Evolutionary conservation across 92 coral and sea anemone genomes (phyloP).

Genomic region (Plumapathes pennacea): DNA sequence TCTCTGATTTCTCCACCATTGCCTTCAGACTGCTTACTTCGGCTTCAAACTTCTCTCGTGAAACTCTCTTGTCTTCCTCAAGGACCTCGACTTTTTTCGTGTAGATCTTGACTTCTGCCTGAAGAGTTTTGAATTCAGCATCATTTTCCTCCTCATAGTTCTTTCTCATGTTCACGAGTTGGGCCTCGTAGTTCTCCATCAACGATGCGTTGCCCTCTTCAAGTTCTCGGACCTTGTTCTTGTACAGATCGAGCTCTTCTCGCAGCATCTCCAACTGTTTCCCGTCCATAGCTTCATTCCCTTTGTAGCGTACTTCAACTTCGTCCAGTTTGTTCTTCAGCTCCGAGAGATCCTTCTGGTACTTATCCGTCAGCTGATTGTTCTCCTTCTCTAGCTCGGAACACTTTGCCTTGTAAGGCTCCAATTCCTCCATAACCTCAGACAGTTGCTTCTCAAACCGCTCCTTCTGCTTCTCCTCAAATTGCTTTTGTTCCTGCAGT

Average conservation of each 20-base stretch:
- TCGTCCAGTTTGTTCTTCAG: slow-evolving; percentile 66
- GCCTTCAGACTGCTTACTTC: slow-evolving; percentile 30
- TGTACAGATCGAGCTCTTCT: slow-evolving; percentile 69
- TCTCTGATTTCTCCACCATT: slow-evolving; percentile 16
- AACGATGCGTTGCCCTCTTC: slow-evolving; percentile 71
- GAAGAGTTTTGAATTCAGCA: slow-evolving; percentile 72
- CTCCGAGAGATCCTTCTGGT: slow-evolving; percentile 68
- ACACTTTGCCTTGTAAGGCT: slow-evolving; percentile 67
- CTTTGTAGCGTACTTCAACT: slow-evolving; percentile 68
- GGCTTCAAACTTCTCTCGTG: slow-evolving; percentile 47
- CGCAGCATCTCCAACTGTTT: slow-evolving; percentile 58
- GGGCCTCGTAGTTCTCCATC: slow-evolving; percentile 83
- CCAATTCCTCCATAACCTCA: slow-evolving; percentile 75
- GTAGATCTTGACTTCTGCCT: slow-evolving; percentile 78
- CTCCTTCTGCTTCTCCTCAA: slow-evolving; percentile 81
- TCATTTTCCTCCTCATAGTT: slow-evolving; percentile 74
- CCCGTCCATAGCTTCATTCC: slow-evolving; percentile 65
- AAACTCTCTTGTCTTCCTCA: slow-evolving; percentile 50
- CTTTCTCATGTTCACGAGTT: slow-evolving; percentile 58
- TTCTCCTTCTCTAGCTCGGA: slow-evolving; percentile 76
- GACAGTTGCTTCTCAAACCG: slow-evolving; percentile 81
- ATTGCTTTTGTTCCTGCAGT: slow-evolving; percentile 59
- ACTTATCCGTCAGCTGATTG: slow-evolving; percentile 60
- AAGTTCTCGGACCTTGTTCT: slow-evolving; percentile 64
- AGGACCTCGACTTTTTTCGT: slow-evolving; percentile 62